A percentile compares a stretch with the other conserved stretches of the same genome.
Conservation (phyloP, 2,888 invertebrate genomes). For the Eucera pruinosa region DNA sequence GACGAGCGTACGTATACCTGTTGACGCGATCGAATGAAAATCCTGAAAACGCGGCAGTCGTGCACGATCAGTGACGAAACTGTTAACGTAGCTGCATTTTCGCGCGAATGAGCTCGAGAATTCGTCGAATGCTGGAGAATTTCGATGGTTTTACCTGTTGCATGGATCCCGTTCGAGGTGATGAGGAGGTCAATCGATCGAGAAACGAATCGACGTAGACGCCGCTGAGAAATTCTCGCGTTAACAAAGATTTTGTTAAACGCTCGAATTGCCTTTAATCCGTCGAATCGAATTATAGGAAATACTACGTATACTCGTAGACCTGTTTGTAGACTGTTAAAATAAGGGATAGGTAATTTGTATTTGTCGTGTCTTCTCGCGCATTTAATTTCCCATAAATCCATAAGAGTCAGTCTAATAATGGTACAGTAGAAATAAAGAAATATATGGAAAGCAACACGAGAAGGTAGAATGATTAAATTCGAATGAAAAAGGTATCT, state of each 20-base stretch:
- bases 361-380: too few species aligned
- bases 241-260: conserved; percentile 15
- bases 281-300: too few species aligned
- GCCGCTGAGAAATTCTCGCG: conserved; percentile 16
- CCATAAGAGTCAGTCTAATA: too few species aligned
- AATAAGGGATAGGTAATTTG: too few species aligned
- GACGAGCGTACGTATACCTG: background rate
- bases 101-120: conserved; percentile 37
- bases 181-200: conserved; percentile 47
- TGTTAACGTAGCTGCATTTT: conserved; percentile 33
- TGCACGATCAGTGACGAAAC: conserved; percentile 30
- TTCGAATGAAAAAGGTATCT: too few species aligned
- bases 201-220: conserved; percentile 26
- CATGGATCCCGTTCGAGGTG: conserved; percentile 34
- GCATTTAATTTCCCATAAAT: too few species aligned
- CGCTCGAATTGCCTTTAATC: too few species aligned
- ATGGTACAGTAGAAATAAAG: too few species aligned
- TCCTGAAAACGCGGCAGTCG: conserved; percentile 12
- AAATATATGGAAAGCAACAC: too few species aligned
- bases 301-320: too few species aligned
- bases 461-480: too few species aligned
- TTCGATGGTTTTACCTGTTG: conserved; percentile 65
- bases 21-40: conserved; percentile 26
- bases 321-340: too few species aligned
- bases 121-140: conserved; percentile 37